Conservation (phyloP, 2,888 invertebrate genomes). For the Seira musarum region DNA sequence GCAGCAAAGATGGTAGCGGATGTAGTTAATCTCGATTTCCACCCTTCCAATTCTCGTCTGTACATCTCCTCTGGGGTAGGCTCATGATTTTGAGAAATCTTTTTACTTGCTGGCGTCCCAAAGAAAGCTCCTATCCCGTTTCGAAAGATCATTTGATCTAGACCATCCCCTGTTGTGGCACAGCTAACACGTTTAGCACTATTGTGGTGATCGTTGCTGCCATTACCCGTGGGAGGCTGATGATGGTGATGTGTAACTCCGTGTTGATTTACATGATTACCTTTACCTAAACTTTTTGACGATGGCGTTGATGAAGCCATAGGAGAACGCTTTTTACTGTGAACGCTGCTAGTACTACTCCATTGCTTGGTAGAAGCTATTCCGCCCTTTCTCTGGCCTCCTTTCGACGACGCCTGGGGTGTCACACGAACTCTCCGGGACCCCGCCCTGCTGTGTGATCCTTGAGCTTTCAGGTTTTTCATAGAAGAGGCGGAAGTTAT, state of each 20-base stretch:
- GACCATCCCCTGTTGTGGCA: slow-evolving; percentile 8
- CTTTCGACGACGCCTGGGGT: not conserved
- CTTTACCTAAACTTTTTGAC: slow-evolving; percentile 5
- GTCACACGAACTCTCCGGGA: slow-evolving; percentile 22
- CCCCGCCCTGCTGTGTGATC: not conserved
- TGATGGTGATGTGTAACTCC: slow-evolving; percentile 35
- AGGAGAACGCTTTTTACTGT: slow-evolving; percentile 24
- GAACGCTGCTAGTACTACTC: slow-evolving; percentile 22
- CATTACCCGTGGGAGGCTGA: not conserved
- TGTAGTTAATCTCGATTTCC: slow-evolving; percentile 81
- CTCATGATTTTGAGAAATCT: slow-evolving; percentile 19
- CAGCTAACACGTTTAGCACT: not conserved
- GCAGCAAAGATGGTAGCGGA: slow-evolving; percentile 82
- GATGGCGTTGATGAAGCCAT: slow-evolving; percentile 20
- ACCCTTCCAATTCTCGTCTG: slow-evolving; percentile 73
- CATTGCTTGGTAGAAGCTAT: slow-evolving; percentile 10
- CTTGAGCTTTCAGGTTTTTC: slow-evolving; percentile 5
- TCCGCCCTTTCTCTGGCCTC: not conserved
- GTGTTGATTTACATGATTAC: slow-evolving; percentile 4
- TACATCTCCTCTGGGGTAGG: slow-evolving; percentile 48
- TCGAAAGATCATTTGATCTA: slow-evolving; percentile 41
- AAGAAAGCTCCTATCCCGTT: slow-evolving; percentile 47
- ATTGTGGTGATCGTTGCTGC: not conserved
- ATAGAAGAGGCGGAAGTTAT: slow-evolving; percentile 27
- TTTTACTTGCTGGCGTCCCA: slow-evolving; percentile 30